phyloP scores from a whole-genome alignment of 2,113 vertebrate species.

The Motacilla alba region DNA sequence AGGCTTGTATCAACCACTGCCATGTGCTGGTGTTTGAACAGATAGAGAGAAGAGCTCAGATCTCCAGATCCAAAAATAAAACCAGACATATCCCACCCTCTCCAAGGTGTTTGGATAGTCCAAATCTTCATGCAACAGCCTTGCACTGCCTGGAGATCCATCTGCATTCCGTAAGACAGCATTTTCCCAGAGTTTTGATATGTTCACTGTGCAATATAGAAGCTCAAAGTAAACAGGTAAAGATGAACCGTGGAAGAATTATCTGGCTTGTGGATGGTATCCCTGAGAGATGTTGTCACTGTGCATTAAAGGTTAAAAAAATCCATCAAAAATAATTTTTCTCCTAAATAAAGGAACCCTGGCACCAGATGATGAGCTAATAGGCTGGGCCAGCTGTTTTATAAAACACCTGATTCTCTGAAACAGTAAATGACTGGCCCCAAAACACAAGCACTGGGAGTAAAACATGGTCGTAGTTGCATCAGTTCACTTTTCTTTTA shows the following conservation, averaged over 20 bases:
- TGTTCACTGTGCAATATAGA: background rate
- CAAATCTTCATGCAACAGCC: background rate
- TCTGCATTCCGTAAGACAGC: accelerated
- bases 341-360: background rate
- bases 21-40: background rate
- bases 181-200: background rate
- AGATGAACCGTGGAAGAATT: background rate
- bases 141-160: background rate
- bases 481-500: background rate
- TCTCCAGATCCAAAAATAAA: background rate
- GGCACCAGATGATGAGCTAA: background rate
- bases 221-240: background rate
- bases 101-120: background rate
- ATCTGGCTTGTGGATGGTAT: background rate
- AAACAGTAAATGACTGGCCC: background rate
- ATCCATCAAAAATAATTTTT: background rate
- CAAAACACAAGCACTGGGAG: background rate
- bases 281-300: background rate
- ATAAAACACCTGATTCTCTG: background rate
- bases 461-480: background rate
- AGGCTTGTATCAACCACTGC: background rate
- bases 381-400: background rate
- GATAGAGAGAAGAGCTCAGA: background rate
- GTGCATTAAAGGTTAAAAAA: background rate
- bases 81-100: background rate